Conservation (phyloP, 1,140 invertebrate species). For the Amyelois transitella region DNA sequence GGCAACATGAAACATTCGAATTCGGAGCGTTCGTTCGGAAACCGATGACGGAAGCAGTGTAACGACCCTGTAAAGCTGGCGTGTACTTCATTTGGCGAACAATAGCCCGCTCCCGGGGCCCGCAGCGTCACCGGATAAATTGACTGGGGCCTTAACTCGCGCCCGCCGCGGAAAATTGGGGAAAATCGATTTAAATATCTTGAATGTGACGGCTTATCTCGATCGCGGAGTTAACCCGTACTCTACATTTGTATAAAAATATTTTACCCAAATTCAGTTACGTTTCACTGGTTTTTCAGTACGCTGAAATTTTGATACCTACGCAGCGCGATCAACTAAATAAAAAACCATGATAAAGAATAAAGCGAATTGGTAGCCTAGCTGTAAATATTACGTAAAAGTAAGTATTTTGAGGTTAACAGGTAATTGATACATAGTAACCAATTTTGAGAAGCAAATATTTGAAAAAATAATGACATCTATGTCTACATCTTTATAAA, state of each 20-base stretch:
- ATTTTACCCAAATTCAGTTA: background rate
- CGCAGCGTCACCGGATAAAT: constrained; percentile 62
- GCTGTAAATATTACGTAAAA: too few relatives aligned
- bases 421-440: too few relatives aligned
- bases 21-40: constrained; percentile 26
- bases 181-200: constrained; percentile 73
- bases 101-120: constrained; percentile 46
- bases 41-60: constrained; percentile 57
- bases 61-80: constrained; percentile 42
- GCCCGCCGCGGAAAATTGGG: constrained; percentile 64
- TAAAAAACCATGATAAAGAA: background rate
- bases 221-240: constrained; percentile 40
- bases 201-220: constrained; percentile 66
- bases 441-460: too few relatives aligned
- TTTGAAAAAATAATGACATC: too few relatives aligned
- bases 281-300: background rate
- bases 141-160: constrained; percentile 53
- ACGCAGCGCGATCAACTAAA: background rate
- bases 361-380: too few relatives aligned
- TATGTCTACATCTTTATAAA: too few relatives aligned
- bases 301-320: background rate
- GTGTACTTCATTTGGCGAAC: constrained; percentile 69
- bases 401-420: too few relatives aligned
- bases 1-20: constrained; percentile 22
- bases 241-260: constrained; percentile 8